phyloP scores from a whole-genome alignment of 2,888 invertebrate species.

The Chrysomela aeneicollis region DNA sequence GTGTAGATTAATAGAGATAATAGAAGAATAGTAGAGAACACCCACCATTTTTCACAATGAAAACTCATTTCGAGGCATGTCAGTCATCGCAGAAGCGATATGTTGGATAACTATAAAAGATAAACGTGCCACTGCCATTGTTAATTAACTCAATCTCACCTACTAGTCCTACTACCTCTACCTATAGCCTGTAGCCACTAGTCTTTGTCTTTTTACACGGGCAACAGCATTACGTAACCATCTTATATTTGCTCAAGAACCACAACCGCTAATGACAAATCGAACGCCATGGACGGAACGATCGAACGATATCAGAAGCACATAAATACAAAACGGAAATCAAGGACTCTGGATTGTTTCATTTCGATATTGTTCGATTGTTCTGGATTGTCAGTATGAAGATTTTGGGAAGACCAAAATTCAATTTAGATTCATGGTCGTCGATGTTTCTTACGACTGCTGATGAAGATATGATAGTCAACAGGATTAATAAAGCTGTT shows the following conservation, averaged over 20 bases:
- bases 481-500: no score
- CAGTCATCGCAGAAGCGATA: not conserved
- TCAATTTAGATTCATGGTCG: no score
- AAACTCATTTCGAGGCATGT: not conserved
- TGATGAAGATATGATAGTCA: no score
- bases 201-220: not conserved
- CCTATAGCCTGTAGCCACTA: not conserved
- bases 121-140: not conserved
- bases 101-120: not conserved
- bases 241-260: not conserved
- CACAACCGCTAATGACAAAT: not conserved
- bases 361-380: no score
- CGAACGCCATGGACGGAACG: not conserved
- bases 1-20: no score
- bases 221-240: not conserved
- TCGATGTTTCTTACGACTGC: no score
- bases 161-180: no score
- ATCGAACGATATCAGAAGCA: no score
- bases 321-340: no score
- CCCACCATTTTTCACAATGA: not conserved
- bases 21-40: not conserved
- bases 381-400: no score
- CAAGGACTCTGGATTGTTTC: no score
- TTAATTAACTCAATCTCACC: not conserved
- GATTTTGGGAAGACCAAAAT: no score